phyloP scores from a whole-genome alignment of 2,113 vertebrate genomes.

The Sceloporus tristichus region DNA sequence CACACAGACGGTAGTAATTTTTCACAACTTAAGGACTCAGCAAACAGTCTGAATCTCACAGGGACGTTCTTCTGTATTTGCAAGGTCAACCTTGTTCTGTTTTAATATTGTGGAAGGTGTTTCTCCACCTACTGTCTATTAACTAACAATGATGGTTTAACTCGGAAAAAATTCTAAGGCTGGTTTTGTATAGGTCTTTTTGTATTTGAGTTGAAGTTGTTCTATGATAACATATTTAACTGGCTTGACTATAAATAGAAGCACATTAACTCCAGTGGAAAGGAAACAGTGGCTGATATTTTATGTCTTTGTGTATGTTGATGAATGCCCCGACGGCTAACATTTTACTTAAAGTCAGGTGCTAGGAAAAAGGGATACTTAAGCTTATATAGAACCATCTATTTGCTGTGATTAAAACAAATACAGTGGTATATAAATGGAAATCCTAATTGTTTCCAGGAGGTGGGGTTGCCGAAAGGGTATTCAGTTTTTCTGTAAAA shows the following conservation, averaged over 20 bases:
- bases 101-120: background rate
- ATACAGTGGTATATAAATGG: background rate
- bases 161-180: too few relatives aligned
- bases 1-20: background rate
- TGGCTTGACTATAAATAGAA: background rate
- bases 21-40: background rate
- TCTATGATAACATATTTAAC: background rate
- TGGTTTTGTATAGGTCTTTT: too few relatives aligned
- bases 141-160: background rate
- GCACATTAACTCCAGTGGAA: background rate
- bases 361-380: background rate
- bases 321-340: too few relatives aligned
- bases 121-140: background rate
- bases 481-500: slow-evolving; percentile 23
- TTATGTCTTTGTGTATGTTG: background rate
- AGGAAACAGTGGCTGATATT: background rate
- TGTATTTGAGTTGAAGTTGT: too few relatives aligned
- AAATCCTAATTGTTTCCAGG: background rate
- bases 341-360: background rate
- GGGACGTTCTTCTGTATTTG: background rate
- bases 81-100: background rate
- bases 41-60: background rate
- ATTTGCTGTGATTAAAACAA: background rate
- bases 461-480: too few relatives aligned
- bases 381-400: background rate